Evolutionary conservation across 2,888 invertebrate species (phyloP).

Genomic region (Carabus problematicus): DNA sequence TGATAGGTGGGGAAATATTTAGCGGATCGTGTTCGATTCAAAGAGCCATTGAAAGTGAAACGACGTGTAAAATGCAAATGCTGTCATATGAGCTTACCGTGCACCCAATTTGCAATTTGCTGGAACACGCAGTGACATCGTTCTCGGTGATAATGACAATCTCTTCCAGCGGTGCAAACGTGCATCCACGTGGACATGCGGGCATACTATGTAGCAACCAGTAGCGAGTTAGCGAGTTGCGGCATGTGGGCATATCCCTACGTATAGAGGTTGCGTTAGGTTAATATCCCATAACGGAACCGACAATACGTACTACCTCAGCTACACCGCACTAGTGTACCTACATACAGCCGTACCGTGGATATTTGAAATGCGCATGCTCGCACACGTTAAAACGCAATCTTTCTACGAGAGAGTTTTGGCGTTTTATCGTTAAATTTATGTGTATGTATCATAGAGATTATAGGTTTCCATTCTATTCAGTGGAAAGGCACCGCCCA

Average conservation of each 20-base stretch:
- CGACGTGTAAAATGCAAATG: conserved; percentile 40
- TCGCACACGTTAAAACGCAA: conserved; percentile 17
- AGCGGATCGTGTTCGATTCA: conserved; percentile 29
- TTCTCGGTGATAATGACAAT: conserved; percentile 35
- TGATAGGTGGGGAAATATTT: conserved; percentile 19
- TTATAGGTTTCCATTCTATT: conserved; percentile 41
- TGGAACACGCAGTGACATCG: conserved; percentile 34
- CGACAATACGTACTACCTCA: no score
- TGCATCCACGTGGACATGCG: conserved; percentile 7
- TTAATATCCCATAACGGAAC: no score
- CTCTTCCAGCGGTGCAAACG: conserved; percentile 32
- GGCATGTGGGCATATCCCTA: conserved; percentile 1
- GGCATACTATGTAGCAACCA: conserved; percentile 2
- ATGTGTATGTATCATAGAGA: conserved; percentile 40
- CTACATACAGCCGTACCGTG: no score
- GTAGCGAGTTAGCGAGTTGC: neutral
- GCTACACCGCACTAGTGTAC: no score
- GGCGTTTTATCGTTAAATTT: conserved; percentile 36
- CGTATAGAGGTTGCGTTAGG: no score
- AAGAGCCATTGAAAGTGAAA: conserved; percentile 28
- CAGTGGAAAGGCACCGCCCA: conserved; percentile 36
- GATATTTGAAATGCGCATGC: conserved; percentile 1
- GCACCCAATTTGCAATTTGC: conserved; percentile 38
- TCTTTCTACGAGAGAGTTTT: conserved; percentile 21
- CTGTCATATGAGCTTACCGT: conserved; percentile 28